Evolutionary conservation across 2,797 vertebrate genomes (phyloP).

Genomic region (Hemibagrus guttatus): DNA sequence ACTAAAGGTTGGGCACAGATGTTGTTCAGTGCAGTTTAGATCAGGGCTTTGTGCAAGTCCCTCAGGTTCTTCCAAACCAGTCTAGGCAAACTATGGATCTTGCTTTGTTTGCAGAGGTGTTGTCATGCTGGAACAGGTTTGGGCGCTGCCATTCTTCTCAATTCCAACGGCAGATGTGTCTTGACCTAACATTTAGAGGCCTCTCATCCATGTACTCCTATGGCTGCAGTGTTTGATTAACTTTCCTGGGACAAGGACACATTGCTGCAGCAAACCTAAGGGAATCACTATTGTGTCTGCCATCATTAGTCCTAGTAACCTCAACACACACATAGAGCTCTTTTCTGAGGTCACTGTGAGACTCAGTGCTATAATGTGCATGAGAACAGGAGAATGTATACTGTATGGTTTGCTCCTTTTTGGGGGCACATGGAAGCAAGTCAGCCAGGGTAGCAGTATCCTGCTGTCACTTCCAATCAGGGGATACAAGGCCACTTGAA

Average conservation of each 20-base stretch:
- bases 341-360: background rate
- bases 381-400: background rate
- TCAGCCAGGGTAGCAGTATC: background rate
- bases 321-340: background rate
- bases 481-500: background rate
- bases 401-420: background rate
- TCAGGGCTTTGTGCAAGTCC: background rate
- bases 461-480: background rate
- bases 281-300: background rate
- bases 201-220: background rate
- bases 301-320: background rate
- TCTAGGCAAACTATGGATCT: background rate
- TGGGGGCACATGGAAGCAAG: background rate
- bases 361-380: background rate
- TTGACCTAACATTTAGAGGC: background rate
- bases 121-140: background rate
- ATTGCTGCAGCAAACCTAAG: background rate
- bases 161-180: background rate
- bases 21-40: background rate
- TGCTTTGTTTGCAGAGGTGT: background rate
- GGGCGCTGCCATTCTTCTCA: background rate
- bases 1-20: background rate
- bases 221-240: background rate
- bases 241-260: background rate
- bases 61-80: background rate